phyloP scores from a whole-genome alignment of 2,888 invertebrate genomes.

The Halictus quadricinctus region DNA sequence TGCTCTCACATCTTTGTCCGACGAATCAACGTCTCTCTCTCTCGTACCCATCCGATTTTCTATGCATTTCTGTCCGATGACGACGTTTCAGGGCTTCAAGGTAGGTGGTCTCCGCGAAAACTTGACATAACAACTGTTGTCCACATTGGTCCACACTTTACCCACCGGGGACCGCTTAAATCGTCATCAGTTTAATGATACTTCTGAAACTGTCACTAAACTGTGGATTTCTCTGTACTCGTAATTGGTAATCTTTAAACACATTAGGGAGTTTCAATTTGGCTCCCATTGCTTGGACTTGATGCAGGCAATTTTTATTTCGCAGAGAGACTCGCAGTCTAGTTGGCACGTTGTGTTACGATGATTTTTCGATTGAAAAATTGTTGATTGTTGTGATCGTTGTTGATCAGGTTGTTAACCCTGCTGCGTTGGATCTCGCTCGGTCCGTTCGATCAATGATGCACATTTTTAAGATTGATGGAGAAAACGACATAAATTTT shows the following conservation, averaged over 20 bases:
- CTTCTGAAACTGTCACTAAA: not conserved
- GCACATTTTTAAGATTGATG: too few species aligned
- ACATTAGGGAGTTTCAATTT: not conserved
- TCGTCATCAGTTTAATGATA: not conserved
- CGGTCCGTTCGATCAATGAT: too few species aligned
- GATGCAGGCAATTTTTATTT: not conserved
- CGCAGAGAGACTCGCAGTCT: not conserved
- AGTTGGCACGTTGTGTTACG: not conserved
- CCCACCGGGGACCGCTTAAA: not conserved
- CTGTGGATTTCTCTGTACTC: not conserved
- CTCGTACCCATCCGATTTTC: conserved; percentile 1
- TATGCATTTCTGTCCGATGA: conserved; percentile 33
- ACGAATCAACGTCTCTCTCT: not conserved
- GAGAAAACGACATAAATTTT: too few species aligned
- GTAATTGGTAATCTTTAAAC: not conserved
- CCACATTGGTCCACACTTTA: not conserved
- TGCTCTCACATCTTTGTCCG: not conserved
- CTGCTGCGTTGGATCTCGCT: too few species aligned
- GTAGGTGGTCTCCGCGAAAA: conserved; percentile 43
- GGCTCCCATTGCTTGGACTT: not conserved
- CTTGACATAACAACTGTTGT: not conserved
- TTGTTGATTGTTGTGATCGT: not conserved
- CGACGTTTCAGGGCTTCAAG: conserved; percentile 44
- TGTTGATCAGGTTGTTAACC: too few species aligned
- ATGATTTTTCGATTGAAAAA: not conserved